Base-by-base conservation (phyloP, 2,113 vertebrate species). In the Oxygymnocypris stewartii region DNA sequence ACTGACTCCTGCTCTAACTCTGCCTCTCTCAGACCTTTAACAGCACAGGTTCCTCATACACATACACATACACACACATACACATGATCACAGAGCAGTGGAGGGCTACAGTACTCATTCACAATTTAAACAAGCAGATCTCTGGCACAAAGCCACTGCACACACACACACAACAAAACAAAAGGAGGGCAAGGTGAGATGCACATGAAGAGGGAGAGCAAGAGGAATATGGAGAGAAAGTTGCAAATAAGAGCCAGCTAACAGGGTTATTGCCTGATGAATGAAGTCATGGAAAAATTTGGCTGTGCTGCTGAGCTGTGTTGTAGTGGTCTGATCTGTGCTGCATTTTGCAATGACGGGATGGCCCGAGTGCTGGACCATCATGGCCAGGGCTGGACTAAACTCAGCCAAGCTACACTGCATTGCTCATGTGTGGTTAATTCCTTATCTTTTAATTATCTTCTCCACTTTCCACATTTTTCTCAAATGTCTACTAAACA, bases 231-330 rank as follows among this genome's bases (percentile, higher is more conserved):
- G 59, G 75, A 67, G 77, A 28, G 12, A 86, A 73, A 44, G 7
- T 11, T n/a, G 42, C 37, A 65, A 82, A 85, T 76, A 65, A 76
- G 23, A 23, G 84, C 37, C 78, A 63, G 59, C 85, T 87, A 90
- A 93, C 80, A 75, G 77, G 86, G 85, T 90, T 92, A 90, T 93
- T 91, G 85, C 90, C 91, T 91, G 83, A 89, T 85, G 86, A 90
- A 76, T 92, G 88, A 94, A 92, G 91, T 93, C 91, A 92, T 94
- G 92, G 93, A 94, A 94, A 54, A 94, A 92, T 87, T 87, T 90
- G 75, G 79, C 63, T 40, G 47, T 49, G 35, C 54, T 86, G n/a
- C 25, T 61, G 75, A 73, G 61, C 44, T 76, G 57, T 61, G 25
- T 28, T 77, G 42, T 25, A 51, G 71, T 44, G 71, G 23, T 44